Evolutionary conservation across 2,888 invertebrate genomes (phyloP), one percentile per base, ranked within the genome.

Genomic region (Drosophila fungiperda): DNA sequence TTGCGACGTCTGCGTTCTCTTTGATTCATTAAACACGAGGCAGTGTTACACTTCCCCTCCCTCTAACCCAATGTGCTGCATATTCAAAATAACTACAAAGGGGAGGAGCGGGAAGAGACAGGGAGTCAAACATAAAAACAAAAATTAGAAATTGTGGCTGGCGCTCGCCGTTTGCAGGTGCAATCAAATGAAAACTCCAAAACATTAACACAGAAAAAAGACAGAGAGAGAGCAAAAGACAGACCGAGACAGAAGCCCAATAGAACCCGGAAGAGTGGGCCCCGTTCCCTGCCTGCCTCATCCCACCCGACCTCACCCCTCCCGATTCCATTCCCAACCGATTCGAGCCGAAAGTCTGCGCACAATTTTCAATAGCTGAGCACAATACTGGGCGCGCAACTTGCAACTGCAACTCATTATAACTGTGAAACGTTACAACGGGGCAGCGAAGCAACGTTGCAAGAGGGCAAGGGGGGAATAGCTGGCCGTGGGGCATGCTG

Each of bases 331-430:
- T 35, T 35, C 35, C 55, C 15, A 45, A 45, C 55, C 23, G 36
- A 23, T 36, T 6, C 61, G 38, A 62, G 36, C 36, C 69, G 50
- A 58, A 76, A 76, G 64, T 68, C 65, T 75, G 68, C 73, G 82
- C 67, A 55, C 62, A 75, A 74, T 85, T 80, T 82, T 77, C 77
- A 80, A 77, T 85, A 77, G 80, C 66, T 42, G 57, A 59, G 52
- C 54, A 69, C 45, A 57, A 64, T 71, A 78, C 70, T 69, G 73
- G 61, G 80, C 74, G 74, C 80, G 57, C 87, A 85, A 89, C 76
- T 87, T 83, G 89, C 85, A 84, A 87, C 89, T 83, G 89, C 84
- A 86, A 84, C 89, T 89, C 89, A 89, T 89, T 86, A 87, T 87
- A 84, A 76, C 85, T 76, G 85, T 80, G 73, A 54, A 73, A 57